Evolutionary conservation across 2,113 vertebrate genomes (phyloP), one percentile per base, ranked within the genome.

Genomic region (Suricata suricatta): DNA sequence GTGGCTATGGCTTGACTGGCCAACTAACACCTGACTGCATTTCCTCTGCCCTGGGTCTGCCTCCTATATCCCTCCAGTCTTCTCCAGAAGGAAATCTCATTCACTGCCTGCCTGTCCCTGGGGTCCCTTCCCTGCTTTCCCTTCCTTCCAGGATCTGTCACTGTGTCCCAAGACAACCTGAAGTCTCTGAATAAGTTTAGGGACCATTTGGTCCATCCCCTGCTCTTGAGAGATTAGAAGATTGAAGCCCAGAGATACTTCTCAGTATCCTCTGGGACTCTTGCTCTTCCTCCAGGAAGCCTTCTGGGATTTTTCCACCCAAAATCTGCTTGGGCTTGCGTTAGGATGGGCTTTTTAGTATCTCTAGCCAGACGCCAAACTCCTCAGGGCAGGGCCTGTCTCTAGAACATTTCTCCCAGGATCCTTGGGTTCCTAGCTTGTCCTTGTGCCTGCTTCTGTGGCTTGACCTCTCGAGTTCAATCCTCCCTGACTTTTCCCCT

Each of bases 1-100:
- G 38, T 6, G 29, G 38, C 77, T 21, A 15, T 38, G 25, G 60
- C 60, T 69, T 27, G 0, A 12, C 77, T 33, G 38, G 71, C 2
- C 10, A 7, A 27, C 38, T 95, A 54, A 89, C 4, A 3, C 13
- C 63, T 86, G 54, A 69, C 79, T 41, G 82, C 41, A 80, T 83
- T 96, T 95, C 96, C 89, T 87, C 31, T 77, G 38, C 38, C 38
- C 44, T 25, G 44, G 44, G 8, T 25, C 52, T 33, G 15, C 31
- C 77, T 69, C 27, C 50, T 12, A 0, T 15, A 29, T 25, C 57
- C 41, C 83, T 54, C 41, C 16, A 14, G 9, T 93, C 33, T 41
- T 66, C 14, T 90, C 64, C 81, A 84, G 85, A 64, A 81, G 82
- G 90, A 86, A 92, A 94, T 88, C 83, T 74, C 57, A 31, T 82